Evolutionary conservation across 2,113 vertebrate species (phyloP).

Genomic region (Cyprinodon tularosa): DNA sequence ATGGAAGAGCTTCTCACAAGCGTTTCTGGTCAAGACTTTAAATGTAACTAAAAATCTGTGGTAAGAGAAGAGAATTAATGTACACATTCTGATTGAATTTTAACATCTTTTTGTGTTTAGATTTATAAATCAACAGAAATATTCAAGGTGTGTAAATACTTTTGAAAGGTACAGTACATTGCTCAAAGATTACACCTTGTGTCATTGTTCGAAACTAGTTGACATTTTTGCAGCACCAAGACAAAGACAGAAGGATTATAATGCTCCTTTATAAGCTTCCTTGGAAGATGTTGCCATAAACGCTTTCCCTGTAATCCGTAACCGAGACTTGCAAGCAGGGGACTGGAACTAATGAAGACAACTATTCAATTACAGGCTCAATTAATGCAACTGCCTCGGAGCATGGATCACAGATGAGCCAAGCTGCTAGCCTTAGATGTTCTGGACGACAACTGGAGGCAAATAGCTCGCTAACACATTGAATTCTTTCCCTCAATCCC

Average conservation of each 20-base stretch:
- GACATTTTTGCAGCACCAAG: constrained; percentile 21
- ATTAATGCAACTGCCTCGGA: constrained; percentile 80
- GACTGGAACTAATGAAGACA: constrained; percentile 85
- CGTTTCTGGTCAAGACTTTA: too few relatives aligned
- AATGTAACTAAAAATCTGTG: too few relatives aligned
- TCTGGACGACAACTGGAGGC: constrained; percentile 68
- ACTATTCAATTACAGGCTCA: constrained; percentile 85
- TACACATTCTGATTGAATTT: not conserved
- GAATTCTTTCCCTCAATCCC: constrained; percentile 58
- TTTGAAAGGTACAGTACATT: constrained; percentile 16
- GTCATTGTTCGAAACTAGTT: constrained; percentile 54
- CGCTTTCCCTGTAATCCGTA: constrained; percentile 73
- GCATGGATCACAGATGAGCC: constrained; percentile 71
- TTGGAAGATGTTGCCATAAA: constrained; percentile 58
- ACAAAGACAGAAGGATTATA: constrained; percentile 10
- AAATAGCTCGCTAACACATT: constrained; percentile 45
- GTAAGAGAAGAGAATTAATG: too few relatives aligned
- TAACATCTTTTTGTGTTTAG: not conserved
- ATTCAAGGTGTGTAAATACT: not conserved
- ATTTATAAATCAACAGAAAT: not conserved
- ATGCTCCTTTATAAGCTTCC: constrained; percentile 30
- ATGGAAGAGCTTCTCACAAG: too few relatives aligned
- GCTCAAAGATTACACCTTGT: constrained; percentile 39
- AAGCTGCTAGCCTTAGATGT: constrained; percentile 61
- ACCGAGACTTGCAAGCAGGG: constrained; percentile 69